phyloP scores from a whole-genome alignment of 2,888 invertebrate species.

The Frankliniella fusca region DNA sequence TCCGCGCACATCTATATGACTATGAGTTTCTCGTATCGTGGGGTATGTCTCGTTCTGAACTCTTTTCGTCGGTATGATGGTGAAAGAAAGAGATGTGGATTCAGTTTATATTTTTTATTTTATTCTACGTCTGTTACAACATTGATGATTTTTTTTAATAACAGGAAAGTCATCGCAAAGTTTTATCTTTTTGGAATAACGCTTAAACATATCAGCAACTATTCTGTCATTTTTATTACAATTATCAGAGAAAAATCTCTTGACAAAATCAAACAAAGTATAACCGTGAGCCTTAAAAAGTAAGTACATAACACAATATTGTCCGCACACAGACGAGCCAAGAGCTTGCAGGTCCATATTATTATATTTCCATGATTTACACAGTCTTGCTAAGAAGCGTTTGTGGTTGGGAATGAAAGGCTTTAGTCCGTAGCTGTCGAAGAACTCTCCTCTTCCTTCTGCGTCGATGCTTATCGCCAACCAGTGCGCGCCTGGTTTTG shows the following conservation, averaged over 20 bases:
- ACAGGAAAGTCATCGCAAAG: not conserved
- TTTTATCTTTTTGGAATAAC: not conserved
- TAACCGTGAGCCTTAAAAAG: not conserved
- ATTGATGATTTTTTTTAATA: not conserved
- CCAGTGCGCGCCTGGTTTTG: not conserved
- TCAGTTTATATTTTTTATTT: too few species aligned
- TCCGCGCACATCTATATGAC: too few species aligned
- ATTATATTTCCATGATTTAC: not conserved
- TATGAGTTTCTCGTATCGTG: too few species aligned
- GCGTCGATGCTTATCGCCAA: not conserved
- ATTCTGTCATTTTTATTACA: not conserved
- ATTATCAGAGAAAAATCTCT: not conserved
- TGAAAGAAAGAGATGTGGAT: too few species aligned
- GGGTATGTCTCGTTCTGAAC: too few species aligned
- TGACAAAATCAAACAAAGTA: not conserved
- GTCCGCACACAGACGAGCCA: not conserved
- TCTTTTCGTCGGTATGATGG: too few species aligned
- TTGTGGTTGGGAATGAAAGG: not conserved
- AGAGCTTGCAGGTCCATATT: not conserved
- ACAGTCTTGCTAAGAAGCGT: not conserved
- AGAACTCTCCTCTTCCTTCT: not conserved
- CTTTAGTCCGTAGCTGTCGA: not conserved
- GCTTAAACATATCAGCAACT: not conserved
- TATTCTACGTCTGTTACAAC: too few species aligned
- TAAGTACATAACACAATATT: not conserved